Evolutionary conservation across 1,140 invertebrate species (phyloP), one percentile per base, ranked within the genome.

Genomic region (Cyphomyrmex costatus): DNA sequence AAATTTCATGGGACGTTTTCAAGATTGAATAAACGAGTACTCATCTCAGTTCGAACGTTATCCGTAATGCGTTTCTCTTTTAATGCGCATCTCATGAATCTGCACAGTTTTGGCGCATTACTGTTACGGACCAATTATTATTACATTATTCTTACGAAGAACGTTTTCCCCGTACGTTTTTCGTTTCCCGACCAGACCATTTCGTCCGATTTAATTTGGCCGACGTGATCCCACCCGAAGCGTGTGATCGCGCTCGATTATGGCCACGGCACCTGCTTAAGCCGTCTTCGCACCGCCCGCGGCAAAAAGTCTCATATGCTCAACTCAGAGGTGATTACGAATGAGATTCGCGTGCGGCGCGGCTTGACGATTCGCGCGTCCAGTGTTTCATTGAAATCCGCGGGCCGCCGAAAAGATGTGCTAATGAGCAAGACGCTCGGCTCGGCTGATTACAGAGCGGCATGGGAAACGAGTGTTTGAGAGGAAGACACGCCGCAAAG

Each of bases 391-490:
- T 86, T 87, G 91, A 92, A 90, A 92, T 89, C 82, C 80, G 51
- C 86, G 80, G 82, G 33, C 61, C 53, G 30, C 65, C 46, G 51
- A 63, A 83, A 86, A 78, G 56, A 61, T 61, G 88, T 89, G 89
- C 90, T 92, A 91, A 92, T 93, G 92, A 91, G 87, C 87, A 86
- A 88, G 87, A 88, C 89, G 89, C 78, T 70, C 76, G 83, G 89
- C 78, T 70, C 76, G 83, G 85, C 87, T 91, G 93, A 94, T 93
- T 92, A 93, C 79, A 90, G 85, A 89, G 87, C 91, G 86, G 92
- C 87, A 53, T 53, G 83, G 88, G 88, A 89, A 88, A 87, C 77
- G 78, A 68, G 78, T 56, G 76, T 76, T 80, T 73, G 56, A 30
- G 65, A 74, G 53, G 42, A 19, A 53, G 71, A 42, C 12, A 51